Percentiles rank a stretch among this genome's conserved stretches.
phyloP scores from a whole-genome alignment of 2,113 vertebrate genomes.

The Chinchilla lanigera region DNA sequence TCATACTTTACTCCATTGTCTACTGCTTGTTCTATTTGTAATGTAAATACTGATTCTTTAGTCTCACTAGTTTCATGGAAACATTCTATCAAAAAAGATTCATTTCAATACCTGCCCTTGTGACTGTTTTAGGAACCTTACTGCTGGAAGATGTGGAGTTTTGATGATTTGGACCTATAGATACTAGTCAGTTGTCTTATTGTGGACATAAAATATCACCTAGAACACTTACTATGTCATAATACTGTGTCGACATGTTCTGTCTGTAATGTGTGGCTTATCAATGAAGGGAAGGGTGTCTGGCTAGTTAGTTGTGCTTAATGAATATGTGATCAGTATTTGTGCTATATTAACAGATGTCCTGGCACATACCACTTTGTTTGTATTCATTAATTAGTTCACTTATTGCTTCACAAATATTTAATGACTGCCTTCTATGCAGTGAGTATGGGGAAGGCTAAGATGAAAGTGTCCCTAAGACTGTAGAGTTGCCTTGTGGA shows the following conservation, averaged over 20 bases:
- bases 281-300: not conserved
- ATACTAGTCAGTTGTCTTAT: not conserved
- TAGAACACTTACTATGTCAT: not conserved
- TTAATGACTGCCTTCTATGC: slow-evolving; percentile 38
- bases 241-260: not conserved
- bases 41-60: not conserved
- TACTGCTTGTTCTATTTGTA: not conserved
- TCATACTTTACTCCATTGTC: not conserved
- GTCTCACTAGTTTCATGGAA: not conserved
- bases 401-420: slow-evolving; percentile 57
- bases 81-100: not conserved
- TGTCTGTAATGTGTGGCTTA: not conserved
- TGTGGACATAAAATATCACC: not conserved
- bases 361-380: slow-evolving; percentile 56
- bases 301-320: not conserved
- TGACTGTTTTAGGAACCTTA: not conserved
- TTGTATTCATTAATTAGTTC: slow-evolving; percentile 67
- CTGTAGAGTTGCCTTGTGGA: not conserved
- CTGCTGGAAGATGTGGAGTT: not conserved
- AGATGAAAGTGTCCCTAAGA: not conserved
- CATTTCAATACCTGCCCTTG: not conserved
- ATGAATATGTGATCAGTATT: slow-evolving; percentile 57
- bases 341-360: slow-evolving; percentile 65
- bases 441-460: not conserved
- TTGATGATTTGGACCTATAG: not conserved